Evolutionary conservation across 2,797 vertebrate genomes (phyloP), one percentile per base, ranked within the genome.

Genomic region (Melanotaenia nigrans): DNA sequence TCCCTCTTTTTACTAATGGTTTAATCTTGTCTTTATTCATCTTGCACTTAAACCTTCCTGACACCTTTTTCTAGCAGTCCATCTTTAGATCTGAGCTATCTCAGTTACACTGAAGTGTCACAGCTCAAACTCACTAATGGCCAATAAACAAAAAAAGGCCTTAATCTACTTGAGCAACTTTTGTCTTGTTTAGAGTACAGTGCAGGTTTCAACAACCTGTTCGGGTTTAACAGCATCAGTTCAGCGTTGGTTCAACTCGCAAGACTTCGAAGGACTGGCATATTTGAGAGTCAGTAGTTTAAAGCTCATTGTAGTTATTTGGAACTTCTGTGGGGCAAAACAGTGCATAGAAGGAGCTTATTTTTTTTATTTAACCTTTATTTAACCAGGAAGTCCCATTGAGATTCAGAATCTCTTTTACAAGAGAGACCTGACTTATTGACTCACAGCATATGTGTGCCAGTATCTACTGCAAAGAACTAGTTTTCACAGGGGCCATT

Each of bases 181-280:
- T 76, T 18, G 66, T 40, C 73, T 73, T 63, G 73, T 90, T 90
- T 87, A 83, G 75, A 75, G 90, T 87, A 78, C 85, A 88, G 20
- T 6, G 51, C 62, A 56, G 73, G 78, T 82, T 83, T 65, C 70
- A 68, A 62, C 56, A 54, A 75, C 49, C 49, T 25, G n/a, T 25
- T 42, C 1, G 1, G 40, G 18, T 2, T n/a, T 47, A 47, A 47
- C 45, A n/a, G 16, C 42, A 20, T 16, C 42, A 6, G 40, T 45
- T 45, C 45, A 47, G 42, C 18, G 18, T 47, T 20, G 45, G 45
- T 47, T n/a, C 0, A n/a, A n/a, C 20, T 47, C n/a, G 18, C 42
- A 47, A 47, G 20, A 18, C 18, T 47, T n/a, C 20, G 5, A 47
- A 47, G 5, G 45, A n/a, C 7, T n/a, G 7, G 5, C 8, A n/a